phyloP scores from a whole-genome alignment of 2,113 vertebrate genomes.

The Cephalopholis sonnerati region DNA sequence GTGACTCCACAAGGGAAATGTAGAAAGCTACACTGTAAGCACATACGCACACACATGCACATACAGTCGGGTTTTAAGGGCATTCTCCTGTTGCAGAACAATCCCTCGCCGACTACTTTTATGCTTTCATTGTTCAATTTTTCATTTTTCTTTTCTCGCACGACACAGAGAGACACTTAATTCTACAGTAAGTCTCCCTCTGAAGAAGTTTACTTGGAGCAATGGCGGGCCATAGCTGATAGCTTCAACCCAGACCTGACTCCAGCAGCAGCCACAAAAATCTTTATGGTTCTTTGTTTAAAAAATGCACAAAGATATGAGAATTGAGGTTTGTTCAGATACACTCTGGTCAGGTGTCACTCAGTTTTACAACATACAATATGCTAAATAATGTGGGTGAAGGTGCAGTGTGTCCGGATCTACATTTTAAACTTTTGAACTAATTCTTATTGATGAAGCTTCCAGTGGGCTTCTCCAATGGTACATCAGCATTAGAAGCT shows the following conservation, averaged over 20 bases:
- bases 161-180: slow-evolving; percentile 23
- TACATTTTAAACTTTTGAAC: neutral
- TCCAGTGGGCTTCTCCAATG: neutral
- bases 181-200: slow-evolving; percentile 21
- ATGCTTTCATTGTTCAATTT: slow-evolving; percentile 67
- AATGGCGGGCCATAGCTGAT: neutral
- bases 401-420: neutral
- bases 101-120: slow-evolving; percentile 53
- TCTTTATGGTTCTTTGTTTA: neutral
- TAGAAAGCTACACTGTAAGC: slow-evolving; percentile 42
- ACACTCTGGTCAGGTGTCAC: neutral
- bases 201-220: slow-evolving; percentile 49
- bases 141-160: slow-evolving; percentile 42
- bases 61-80: slow-evolving; percentile 49
- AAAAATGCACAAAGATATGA: neutral
- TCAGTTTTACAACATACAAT: neutral
- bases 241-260: neutral
- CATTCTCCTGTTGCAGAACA: slow-evolving; percentile 60
- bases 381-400: neutral
- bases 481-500: neutral
- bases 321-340: neutral
- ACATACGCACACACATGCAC: slow-evolving; percentile 6
- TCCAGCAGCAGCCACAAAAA: neutral
- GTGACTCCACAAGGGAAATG: slow-evolving; percentile 69
- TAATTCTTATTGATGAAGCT: neutral